Base-by-base conservation (phyloP, 2,113 vertebrate genomes). In the Neodon shergylaensis region DNA sequence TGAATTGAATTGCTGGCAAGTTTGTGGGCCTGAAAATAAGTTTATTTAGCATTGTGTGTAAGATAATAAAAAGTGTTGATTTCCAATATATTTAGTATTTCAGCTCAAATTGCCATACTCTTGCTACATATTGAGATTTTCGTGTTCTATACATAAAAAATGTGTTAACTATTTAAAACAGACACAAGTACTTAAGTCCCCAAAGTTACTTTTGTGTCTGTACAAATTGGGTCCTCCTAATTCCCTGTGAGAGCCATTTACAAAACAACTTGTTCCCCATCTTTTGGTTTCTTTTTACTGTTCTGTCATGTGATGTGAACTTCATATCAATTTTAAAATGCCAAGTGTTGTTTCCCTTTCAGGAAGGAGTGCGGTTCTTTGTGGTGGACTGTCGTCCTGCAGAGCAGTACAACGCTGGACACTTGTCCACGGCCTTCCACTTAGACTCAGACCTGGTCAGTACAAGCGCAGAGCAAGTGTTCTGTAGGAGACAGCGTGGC, bases 341-440 rank as follows among this genome's bases (percentile, higher is more conserved):
- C 88, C 10, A 92, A 92, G 92, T 96, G 6, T 76, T 95, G 92
- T 94, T 97, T 97, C 44, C 8, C 47, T 98, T 97, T 92, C 96
- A 99, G 99, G 99, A 99, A 87, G 99, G 99, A 88, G 99, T 99
- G 8, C 99, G 99, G 7, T 99, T 99, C 98, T 99, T 99, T 94
- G 99, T 99, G 93, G 99, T 99, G 97, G 99, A 99, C 96, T 99
- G 99, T 97, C 99, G 99, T 93, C 99, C 99, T 97, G 99, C 99
- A 26, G 99, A 99, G 98, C 99, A 99, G 97, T 99, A 99, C 98
- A 99, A 99, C 79, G 99, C 99, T 90, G 99, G 99, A 0, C 99
- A 99, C 97, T 98, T 99, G 96, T 99, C 99, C 94, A 99, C 99
- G 36, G 99, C 99, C 16, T 99, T 99, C 98, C 99, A 99, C 97